Evolutionary conservation across 1,140 invertebrate genomes (phyloP).

Genomic region (Diploscapter pachys): DNA sequence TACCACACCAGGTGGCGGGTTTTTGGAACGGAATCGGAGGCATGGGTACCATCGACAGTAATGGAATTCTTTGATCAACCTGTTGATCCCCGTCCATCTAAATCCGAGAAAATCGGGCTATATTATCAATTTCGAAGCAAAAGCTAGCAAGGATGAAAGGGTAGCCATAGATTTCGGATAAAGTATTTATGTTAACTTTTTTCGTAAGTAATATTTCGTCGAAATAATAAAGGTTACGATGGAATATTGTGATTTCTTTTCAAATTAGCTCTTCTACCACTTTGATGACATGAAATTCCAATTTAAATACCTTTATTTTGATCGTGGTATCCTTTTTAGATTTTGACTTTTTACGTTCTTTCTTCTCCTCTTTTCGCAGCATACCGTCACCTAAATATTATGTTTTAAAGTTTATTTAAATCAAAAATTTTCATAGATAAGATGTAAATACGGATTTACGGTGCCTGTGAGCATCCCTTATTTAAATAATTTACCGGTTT

Average conservation of each 20-base stretch:
- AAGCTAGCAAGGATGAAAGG: background rate
- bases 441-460: background rate
- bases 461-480: background rate
- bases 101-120: background rate
- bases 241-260: conserved; percentile 10
- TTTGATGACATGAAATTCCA: conserved; percentile 5
- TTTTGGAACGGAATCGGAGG: conserved; percentile 33
- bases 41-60: conserved; percentile 31
- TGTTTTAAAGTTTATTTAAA: background rate
- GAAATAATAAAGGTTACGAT: too few relatives aligned
- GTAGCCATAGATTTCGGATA: background rate
- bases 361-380: too few relatives aligned
- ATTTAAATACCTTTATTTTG: background rate
- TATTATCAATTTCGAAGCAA: background rate
- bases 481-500: conserved; percentile 12
- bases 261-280: conserved; percentile 17
- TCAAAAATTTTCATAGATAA: background rate
- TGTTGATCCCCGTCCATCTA: conserved; percentile 12
- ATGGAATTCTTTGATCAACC: conserved; percentile 26
- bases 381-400: background rate
- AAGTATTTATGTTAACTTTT: background rate
- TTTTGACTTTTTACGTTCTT: conserved; percentile 1
- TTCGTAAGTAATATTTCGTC: background rate
- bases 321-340: background rate
- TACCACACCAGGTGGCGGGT: conserved; percentile 14